phyloP scores from a whole-genome alignment of 2,797 vertebrate genomes.

The Pipistrellus kuhlii region DNA sequence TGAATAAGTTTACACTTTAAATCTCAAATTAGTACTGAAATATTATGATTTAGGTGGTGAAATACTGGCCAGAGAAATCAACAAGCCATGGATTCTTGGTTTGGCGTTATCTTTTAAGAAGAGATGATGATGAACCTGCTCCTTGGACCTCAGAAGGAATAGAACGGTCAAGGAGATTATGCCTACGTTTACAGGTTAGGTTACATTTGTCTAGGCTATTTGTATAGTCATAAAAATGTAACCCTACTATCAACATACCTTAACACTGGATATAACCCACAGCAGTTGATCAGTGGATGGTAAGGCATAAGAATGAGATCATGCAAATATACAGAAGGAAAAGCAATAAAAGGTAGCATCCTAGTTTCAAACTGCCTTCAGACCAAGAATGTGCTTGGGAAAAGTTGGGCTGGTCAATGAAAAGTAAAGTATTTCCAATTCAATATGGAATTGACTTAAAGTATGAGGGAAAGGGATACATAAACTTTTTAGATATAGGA shows the following conservation, averaged over 20 bases:
- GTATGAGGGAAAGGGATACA: neutral
- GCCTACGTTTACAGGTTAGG: constrained; percentile 95
- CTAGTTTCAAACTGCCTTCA: neutral
- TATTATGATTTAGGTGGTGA: constrained; percentile 93
- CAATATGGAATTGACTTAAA: constrained; percentile 48
- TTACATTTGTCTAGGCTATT: neutral
- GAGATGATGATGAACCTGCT: constrained; percentile 96
- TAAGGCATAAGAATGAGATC: constrained; percentile 48
- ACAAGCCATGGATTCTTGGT: constrained; percentile 99
- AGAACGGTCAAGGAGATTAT: constrained; percentile 95
- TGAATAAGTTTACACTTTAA: constrained; percentile 44
- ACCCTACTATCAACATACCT: neutral
- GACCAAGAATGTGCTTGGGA: neutral
- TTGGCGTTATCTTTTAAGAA: constrained; percentile 97
- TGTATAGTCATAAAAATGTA: neutral
- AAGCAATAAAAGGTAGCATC: neutral
- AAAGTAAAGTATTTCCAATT: constrained; percentile 40
- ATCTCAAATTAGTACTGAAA: constrained; percentile 68
- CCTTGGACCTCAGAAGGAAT: constrained; percentile 98
- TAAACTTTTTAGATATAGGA: constrained; percentile 1
- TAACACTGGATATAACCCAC: neutral
- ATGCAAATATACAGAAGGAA: neutral
- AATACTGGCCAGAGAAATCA: constrained; percentile 99
- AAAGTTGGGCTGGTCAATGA: constrained; percentile 31
- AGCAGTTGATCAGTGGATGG: neutral